Conservation (phyloP, 2,113 vertebrate species). For the Propithecus coquereli region DNA sequence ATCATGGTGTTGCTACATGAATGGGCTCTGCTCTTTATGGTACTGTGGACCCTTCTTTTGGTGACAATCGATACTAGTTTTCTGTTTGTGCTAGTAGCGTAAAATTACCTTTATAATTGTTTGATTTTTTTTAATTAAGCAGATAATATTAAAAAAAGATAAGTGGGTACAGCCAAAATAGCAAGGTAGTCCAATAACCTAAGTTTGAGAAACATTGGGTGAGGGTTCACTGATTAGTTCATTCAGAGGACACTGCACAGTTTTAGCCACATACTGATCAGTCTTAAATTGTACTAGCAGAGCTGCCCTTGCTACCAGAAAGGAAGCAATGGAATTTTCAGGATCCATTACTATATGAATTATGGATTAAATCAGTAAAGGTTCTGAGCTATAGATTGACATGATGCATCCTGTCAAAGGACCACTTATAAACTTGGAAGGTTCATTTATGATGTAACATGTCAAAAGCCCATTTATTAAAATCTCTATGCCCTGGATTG, state of each 20-base stretch:
- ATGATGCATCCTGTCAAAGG: slow-evolving; percentile 69
- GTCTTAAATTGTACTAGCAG: neutral
- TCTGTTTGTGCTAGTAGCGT: neutral
- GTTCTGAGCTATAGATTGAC: slow-evolving; percentile 68
- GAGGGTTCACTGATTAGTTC: neutral
- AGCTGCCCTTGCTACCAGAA: slow-evolving; percentile 25
- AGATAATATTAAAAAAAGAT: neutral
- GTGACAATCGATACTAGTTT: neutral
- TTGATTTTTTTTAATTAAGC: neutral
- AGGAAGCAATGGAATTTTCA: slow-evolving; percentile 69
- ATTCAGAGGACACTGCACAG: neutral
- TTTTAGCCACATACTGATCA: neutral
- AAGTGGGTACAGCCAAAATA: neutral
- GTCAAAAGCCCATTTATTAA: slow-evolving; percentile 78
- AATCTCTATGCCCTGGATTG: slow-evolving; percentile 60
- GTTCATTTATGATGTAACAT: slow-evolving; percentile 64
- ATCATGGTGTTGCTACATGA: neutral
- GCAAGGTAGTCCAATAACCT: neutral
- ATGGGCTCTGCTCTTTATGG: neutral
- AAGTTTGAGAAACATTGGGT: neutral
- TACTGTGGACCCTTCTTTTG: neutral
- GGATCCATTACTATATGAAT: slow-evolving; percentile 78
- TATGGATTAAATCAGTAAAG: slow-evolving; percentile 72
- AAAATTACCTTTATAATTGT: neutral
- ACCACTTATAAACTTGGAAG: slow-evolving; percentile 69